These are phyloP conservation scores for Masticophis lateralis DNA, from an alignment of 2,797 vertebrate genomes.

Conservation along the genomic window DNA sequence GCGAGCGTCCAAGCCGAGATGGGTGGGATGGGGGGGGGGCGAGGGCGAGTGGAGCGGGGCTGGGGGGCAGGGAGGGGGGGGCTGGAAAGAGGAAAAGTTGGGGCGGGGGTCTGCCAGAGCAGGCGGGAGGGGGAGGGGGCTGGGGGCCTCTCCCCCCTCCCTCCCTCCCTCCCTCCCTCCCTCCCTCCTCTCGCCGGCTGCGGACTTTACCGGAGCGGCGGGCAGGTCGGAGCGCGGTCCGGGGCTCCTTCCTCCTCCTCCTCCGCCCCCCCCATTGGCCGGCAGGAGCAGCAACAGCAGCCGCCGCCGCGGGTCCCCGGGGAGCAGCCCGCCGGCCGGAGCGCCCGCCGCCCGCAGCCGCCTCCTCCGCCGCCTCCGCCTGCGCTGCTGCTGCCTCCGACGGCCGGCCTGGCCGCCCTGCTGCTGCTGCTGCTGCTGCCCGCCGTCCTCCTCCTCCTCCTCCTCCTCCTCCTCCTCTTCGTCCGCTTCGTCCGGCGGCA, in stretches of 20 bases:
- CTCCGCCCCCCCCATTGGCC: not conserved
- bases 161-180: not conserved
- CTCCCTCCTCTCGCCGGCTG: not conserved
- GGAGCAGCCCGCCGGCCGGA: not conserved
- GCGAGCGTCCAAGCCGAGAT: not conserved
- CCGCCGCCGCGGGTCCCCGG: constrained; percentile 21
- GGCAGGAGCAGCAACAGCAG: constrained; percentile 14
- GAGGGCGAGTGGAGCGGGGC: accelerated
- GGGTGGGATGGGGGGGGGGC: not conserved
- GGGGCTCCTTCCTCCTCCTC: not conserved
- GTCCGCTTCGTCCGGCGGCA: not conserved
- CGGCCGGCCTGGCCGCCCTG: not conserved
- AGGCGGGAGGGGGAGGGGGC: not conserved
- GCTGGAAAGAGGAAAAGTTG: not conserved
- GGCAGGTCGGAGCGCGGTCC: not conserved
- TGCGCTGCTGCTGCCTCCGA: not conserved
- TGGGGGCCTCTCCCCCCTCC: not conserved
- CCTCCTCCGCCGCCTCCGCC: not conserved
- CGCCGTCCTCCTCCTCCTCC: not conserved
- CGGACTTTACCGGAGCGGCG: not conserved
- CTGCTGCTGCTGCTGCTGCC: no score
- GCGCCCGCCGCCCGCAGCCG: not conserved
- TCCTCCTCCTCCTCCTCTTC: not conserved
- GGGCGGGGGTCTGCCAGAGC: not conserved
- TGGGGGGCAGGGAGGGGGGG: not conserved